These are phyloP conservation scores for Cancer borealis DNA, from an alignment of 2,888 invertebrate genomes.

Conservation along the genomic window DNA sequence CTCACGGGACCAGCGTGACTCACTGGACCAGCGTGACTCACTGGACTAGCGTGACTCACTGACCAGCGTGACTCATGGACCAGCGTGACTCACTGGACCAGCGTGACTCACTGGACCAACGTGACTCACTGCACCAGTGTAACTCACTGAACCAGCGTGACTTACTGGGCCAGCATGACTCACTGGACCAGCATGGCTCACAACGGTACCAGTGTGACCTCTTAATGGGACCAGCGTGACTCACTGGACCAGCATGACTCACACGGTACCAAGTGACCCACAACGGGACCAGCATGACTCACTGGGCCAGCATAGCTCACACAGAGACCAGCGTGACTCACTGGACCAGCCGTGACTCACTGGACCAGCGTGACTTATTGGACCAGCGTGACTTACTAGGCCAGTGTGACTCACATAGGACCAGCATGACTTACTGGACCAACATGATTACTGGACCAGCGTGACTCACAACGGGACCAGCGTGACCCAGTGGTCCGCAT, in stretches of 20 bases:
- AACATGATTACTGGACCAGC: neutral
- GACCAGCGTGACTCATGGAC: neutral
- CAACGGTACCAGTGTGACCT: too few species aligned
- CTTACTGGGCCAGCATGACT: neutral
- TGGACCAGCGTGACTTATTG: neutral
- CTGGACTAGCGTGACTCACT: neutral
- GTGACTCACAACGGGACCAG: neutral
- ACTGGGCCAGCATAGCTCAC: neutral
- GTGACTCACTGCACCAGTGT: neutral
- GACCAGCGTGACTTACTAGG: too few species aligned
- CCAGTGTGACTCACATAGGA: neutral
- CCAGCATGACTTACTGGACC: constrained; percentile 18
- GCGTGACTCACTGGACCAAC: neutral
- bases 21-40: too few species aligned
- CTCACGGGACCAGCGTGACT: neutral
- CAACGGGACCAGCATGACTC: neutral
- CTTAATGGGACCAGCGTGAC: neutral
- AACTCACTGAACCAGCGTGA: neutral
- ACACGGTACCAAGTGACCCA: too few species aligned
- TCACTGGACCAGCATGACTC: constrained; percentile 38
- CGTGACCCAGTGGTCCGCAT: neutral
- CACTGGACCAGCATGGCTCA: neutral
- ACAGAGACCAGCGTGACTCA: neutral
- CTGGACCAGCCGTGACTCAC: neutral
- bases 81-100: constrained; percentile 20